Base-by-base conservation (phyloP, 2,113 vertebrate species). In the Cacatua alba region DNA sequence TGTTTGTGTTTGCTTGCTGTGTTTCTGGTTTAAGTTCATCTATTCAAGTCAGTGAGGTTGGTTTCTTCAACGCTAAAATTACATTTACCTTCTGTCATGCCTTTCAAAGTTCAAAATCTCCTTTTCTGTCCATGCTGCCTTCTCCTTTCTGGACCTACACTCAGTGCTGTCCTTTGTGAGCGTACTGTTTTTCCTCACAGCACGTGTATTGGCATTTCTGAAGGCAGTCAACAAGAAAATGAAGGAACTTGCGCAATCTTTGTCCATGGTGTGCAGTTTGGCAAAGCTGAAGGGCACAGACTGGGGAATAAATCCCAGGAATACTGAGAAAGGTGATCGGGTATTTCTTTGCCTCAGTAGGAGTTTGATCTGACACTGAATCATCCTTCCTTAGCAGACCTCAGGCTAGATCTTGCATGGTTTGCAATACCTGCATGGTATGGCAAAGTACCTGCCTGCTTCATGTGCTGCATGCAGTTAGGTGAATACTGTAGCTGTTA, bases 181-280 rank as follows among this genome's bases (percentile, higher is more conserved):
- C 5, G 10, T 7, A n/a, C 21, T 26, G 10, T 23, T 11, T 31
- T 55, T 48, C 48, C 35, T 49, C 31, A 7, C 31, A 26, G 43
- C 31, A 18, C 3, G 0, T 43, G 11, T 20, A 10, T 35, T 74
- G 3, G 1, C 17, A 3, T 41, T 43, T 59, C 21, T 43, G 51
- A 70, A 43, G 60, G 18, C 35, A 37, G 2, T 13, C 49, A 19
- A 9, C 21, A 49, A 57, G 65, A 24, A 71, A 44, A 65, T 11
- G 14, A 57, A 59, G 57, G 21, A 71, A 26, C 33, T 44, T 31
- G 13, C 13, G 11, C 15, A 2, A 2, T 29, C 23, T 29, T 72
- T 59, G 51, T 44, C 23, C 6, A 0, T 8, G 7, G 37, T 25
- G 65, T 1, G 2, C 28, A 8, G 3, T 9, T 37, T 51, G 25